Evolutionary conservation across 2,797 vertebrate species (phyloP).

Genomic region (Urosaurus nigricauda): DNA sequence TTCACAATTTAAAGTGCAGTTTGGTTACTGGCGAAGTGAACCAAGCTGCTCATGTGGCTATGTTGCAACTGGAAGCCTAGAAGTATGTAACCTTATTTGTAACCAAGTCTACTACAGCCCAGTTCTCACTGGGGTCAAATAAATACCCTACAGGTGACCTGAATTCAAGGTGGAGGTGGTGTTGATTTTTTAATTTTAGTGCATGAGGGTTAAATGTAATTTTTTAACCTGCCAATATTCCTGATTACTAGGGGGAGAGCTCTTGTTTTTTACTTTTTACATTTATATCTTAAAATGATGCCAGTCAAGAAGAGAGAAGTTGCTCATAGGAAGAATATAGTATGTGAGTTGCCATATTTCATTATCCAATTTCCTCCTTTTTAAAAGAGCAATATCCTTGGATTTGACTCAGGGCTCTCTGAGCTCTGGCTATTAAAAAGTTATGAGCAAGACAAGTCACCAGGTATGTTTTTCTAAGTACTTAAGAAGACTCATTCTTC

Average conservation of each 20-base stretch:
- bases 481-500: background rate
- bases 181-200: too few relatives aligned
- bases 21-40: too few relatives aligned
- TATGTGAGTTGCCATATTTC: background rate
- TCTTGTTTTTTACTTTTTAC: background rate
- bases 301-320: background rate
- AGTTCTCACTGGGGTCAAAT: too few relatives aligned
- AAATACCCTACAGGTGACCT: too few relatives aligned
- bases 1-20: too few relatives aligned
- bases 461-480: slow-evolving; percentile 30
- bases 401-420: slow-evolving; percentile 25
- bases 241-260: accelerated
- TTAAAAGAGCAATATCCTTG: background rate
- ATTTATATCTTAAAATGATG: background rate
- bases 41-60: too few relatives aligned
- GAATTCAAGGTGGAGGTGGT: too few relatives aligned
- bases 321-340: background rate
- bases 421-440: slow-evolving; percentile 27
- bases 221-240: background rate
- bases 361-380: background rate
- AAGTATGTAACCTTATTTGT: too few relatives aligned
- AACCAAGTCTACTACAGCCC: too few relatives aligned
- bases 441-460: slow-evolving; percentile 32
- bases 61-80: too few relatives aligned
- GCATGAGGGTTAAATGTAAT: too few relatives aligned